Conservation (phyloP, 2,797 vertebrate species). For the Craterocephalus amniculus region DNA sequence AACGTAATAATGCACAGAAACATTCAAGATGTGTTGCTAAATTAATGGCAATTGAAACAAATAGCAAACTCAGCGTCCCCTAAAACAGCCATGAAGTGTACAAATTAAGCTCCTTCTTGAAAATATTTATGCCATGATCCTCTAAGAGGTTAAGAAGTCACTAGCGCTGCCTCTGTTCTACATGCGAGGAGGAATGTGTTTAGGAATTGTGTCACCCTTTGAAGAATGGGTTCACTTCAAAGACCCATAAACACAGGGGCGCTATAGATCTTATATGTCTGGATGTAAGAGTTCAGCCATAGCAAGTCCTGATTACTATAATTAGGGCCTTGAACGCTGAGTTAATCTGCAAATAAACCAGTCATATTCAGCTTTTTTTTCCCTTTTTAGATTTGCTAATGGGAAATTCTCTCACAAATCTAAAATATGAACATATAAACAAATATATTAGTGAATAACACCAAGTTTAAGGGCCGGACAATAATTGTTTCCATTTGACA, state of each 20-base stretch:
- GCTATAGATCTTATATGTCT: constrained; percentile 13
- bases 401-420: not conserved
- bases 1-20: constrained; percentile 47
- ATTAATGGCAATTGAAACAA: constrained; percentile 40
- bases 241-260: constrained; percentile 52
- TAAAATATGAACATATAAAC: not conserved
- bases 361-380: constrained; percentile 16
- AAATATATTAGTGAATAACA: constrained; percentile 25
- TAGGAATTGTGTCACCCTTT: constrained; percentile 50
- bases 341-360: constrained; percentile 40
- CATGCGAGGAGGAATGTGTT: constrained; percentile 48
- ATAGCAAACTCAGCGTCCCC: constrained; percentile 24
- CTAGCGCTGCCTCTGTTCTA: constrained; percentile 28
- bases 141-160: constrained; percentile 36
- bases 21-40: constrained; percentile 43
- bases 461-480: not conserved
- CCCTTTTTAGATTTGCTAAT: constrained; percentile 15
- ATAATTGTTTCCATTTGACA: constrained; percentile 22
- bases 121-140: constrained; percentile 62
- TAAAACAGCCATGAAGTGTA: constrained; percentile 39
- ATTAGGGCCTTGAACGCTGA: constrained; percentile 2
- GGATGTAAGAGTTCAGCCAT: not conserved
- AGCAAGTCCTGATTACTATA: constrained; percentile 9
- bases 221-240: constrained; percentile 47
- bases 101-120: constrained; percentile 25